Conservation (phyloP, 2,888 invertebrate genomes). For the Chalcis sispes region DNA sequence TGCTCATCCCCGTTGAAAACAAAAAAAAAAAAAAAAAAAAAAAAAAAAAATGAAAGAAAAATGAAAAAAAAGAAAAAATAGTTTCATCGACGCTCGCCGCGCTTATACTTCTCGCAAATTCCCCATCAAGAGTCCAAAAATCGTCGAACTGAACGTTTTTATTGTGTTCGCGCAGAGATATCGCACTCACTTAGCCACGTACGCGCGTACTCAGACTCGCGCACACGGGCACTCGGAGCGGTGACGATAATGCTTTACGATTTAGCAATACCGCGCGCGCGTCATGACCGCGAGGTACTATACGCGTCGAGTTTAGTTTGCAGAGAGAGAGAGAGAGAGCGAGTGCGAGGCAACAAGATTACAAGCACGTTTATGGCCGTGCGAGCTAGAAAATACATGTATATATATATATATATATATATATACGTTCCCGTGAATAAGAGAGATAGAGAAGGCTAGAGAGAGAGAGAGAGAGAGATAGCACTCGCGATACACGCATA, state of each 20-base stretch:
- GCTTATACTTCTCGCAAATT: neutral
- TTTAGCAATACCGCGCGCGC: conserved; percentile 29
- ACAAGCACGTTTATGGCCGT: conserved; percentile 50
- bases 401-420: too few relatives aligned
- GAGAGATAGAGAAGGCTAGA: too few relatives aligned
- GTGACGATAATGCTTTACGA: conserved; percentile 46
- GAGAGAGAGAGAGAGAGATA: too few relatives aligned
- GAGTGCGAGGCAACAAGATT: conserved; percentile 32
- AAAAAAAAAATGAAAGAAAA: neutral
- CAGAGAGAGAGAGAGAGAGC: neutral
- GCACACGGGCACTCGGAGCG: neutral
- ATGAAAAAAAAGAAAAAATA: neutral
- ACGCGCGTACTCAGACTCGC: neutral
- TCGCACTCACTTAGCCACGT: too few relatives aligned
- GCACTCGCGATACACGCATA: conserved; percentile 50
- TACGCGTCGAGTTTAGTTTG: conserved; percentile 25
- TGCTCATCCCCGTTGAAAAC: too few relatives aligned
- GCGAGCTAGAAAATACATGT: too few relatives aligned
- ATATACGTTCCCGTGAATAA: too few relatives aligned
- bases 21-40: too few relatives aligned
- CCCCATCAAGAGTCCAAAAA: neutral
- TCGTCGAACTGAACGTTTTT: neutral
- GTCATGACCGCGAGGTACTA: neutral
- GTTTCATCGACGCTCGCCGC: too few relatives aligned
- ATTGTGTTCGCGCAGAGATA: too few relatives aligned